Percentiles rank a stretch among this genome's conserved stretches.
These are phyloP conservation scores for Brachyptera putata DNA, from an alignment of 2,888 invertebrate species.

Conservation along the genomic window DNA sequence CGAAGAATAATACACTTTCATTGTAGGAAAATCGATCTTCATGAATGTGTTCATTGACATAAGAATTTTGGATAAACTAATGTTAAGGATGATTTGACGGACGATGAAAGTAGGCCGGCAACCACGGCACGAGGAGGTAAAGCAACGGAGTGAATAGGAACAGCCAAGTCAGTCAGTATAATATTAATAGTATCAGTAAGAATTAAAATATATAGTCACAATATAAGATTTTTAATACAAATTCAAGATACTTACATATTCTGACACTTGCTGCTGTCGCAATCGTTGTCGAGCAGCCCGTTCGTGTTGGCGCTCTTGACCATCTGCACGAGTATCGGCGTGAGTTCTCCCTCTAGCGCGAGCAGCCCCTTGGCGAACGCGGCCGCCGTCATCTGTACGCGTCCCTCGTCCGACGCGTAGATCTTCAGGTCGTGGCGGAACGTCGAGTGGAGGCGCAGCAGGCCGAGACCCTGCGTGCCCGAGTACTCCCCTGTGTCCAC, in stretches of 20 bases:
- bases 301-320: conserved; percentile 99
- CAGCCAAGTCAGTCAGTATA: no score
- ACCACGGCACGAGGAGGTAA: no score
- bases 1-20: no score
- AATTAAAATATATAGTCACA: no score
- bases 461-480: conserved; percentile 91
- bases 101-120: no score
- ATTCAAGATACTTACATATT: conserved; percentile 89
- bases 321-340: conserved; percentile 99
- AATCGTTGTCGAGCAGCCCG: conserved; percentile 95
- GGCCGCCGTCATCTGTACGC: conserved; percentile 99
- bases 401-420: conserved; percentile 98
- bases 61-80: no score
- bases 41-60: no score
- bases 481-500: conserved; percentile 61
- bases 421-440: conserved; percentile 99
- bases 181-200: no score
- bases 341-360: conserved; percentile 95
- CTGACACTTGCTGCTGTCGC: conserved; percentile 93
- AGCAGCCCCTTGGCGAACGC: conserved; percentile 98
- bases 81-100: no score
- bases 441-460: conserved; percentile 93
- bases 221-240: no score
- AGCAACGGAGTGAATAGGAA: no score
- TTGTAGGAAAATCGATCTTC: no score